Evolutionary conservation across 2,888 invertebrate genomes (phyloP), one percentile per base, ranked within the genome.

Genomic region (Tridacna gigas): DNA sequence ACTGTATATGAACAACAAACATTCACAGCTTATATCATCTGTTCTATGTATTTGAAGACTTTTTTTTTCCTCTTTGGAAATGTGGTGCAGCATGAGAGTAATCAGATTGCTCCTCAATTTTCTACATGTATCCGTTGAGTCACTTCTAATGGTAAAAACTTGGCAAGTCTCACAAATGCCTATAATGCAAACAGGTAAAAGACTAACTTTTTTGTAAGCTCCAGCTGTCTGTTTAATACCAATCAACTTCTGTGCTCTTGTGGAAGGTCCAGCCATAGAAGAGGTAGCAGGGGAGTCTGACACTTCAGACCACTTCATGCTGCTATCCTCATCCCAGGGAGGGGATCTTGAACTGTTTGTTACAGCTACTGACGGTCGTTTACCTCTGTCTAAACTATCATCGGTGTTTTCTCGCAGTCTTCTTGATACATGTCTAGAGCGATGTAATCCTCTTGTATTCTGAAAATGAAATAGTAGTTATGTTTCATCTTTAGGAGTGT

Each of bases 301-400:
- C 51, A 80, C 82, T 12, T 91, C 88, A 2, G 92, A 90, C 92
- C 92, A 92, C 66, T 90, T 90, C 82, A 91, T 84, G 69, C 91
- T 91, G 71, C 80, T 89, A 63, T 91, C 91, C 45, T 88, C 84
- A 71, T 82, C 88, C 92, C 92, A 92, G 73, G 90, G 82, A 18
- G 84, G 82, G 0, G 80, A 77, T 37, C 79, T 74, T 15, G 88
- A 74, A 71, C 82, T 86, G 13, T 81, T 48, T 18, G 85, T 86
- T 0, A 78, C 79, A 0, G 83, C 69, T 2, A 83, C 79, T 13
- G 79, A 26, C 12, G 81, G 79, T 7, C 82, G 77, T 25, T 60
- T 65, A n/a, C 56, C 66, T 47, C 73, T 74, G 28, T 51, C 45
- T 26, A 83, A 26, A 71, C 79, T 82, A 67, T 88, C 88, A 26